These are phyloP conservation scores for Thalassophryne amazonica DNA, from an alignment of 2,797 vertebrate genomes.

Conservation along the genomic window DNA sequence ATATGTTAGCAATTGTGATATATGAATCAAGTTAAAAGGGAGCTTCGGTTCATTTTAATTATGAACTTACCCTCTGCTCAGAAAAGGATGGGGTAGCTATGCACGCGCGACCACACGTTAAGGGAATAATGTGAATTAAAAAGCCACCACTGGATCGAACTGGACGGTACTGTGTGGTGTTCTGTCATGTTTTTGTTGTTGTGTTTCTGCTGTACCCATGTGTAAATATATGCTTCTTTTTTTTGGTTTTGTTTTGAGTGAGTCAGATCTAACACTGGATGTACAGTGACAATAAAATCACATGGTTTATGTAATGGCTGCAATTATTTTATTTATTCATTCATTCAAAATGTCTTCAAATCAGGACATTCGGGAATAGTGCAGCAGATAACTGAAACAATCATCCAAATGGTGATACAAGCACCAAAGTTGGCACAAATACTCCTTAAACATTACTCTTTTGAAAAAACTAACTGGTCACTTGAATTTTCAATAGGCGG, in stretches of 20 bases:
- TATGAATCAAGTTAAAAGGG: constrained; percentile 64
- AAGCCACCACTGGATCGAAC: constrained; percentile 37
- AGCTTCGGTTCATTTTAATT: constrained; percentile 63
- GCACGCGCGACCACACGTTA: constrained; percentile 26
- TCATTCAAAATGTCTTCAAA: neutral
- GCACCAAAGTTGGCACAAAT: too few relatives aligned
- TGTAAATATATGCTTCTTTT: constrained; percentile 72
- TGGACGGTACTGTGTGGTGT: constrained; percentile 55
- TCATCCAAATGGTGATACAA: too few relatives aligned
- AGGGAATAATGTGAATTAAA: constrained; percentile 23
- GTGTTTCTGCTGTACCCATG: constrained; percentile 65
- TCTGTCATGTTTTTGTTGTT: constrained; percentile 67
- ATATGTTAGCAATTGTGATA: constrained; percentile 64
- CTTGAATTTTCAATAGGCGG: too few relatives aligned
- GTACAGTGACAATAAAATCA: constrained; percentile 78
- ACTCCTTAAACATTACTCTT: too few relatives aligned
- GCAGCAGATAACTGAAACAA: too few relatives aligned
- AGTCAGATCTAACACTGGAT: constrained; percentile 71
- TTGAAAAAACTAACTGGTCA: too few relatives aligned
- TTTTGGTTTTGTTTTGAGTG: constrained; percentile 53
- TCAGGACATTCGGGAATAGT: neutral
- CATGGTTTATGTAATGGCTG: constrained; percentile 69
- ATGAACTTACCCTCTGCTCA: constrained; percentile 39
- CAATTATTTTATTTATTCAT: constrained; percentile 22
- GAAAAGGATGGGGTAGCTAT: constrained; percentile 44